Percentiles rank a stretch among this genome's conserved stretches.
Evolutionary conservation across 2,113 vertebrate genomes (phyloP).

Genomic region (Sciurus niger): DNA sequence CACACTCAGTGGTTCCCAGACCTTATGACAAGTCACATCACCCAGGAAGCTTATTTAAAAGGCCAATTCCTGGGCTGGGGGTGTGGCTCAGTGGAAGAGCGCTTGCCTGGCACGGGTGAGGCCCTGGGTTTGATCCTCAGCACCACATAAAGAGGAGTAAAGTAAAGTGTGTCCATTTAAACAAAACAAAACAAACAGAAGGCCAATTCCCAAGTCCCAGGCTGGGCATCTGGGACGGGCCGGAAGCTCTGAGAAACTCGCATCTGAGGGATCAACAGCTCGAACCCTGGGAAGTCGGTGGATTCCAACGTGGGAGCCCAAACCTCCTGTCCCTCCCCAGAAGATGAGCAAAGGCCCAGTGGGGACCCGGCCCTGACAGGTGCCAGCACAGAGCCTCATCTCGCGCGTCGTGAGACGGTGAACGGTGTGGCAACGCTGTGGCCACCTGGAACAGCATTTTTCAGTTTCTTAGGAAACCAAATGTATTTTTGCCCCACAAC

Average conservation of each 20-base stretch:
- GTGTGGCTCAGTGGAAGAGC: too few species aligned
- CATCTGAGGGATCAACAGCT: background rate
- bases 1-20: background rate
- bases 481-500: fast-evolving
- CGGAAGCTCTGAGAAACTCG: background rate
- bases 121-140: too few species aligned
- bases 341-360: background rate
- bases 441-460: background rate
- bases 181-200: background rate
- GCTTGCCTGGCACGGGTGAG: too few species aligned
- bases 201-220: too few species aligned
- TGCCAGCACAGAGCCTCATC: background rate
- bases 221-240: too few species aligned
- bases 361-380: background rate
- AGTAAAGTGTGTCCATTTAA: too few species aligned
- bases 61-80: too few species aligned
- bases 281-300: background rate
- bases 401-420: fast-evolving
- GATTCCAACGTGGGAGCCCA: background rate
- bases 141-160: too few species aligned
- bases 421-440: background rate
- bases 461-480: background rate
- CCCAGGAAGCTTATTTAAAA: background rate
- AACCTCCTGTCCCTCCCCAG: background rate
- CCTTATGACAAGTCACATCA: background rate